These are phyloP conservation scores for Drosophila cardini DNA, from an alignment of 1,140 invertebrate species.

Conservation along the genomic window DNA sequence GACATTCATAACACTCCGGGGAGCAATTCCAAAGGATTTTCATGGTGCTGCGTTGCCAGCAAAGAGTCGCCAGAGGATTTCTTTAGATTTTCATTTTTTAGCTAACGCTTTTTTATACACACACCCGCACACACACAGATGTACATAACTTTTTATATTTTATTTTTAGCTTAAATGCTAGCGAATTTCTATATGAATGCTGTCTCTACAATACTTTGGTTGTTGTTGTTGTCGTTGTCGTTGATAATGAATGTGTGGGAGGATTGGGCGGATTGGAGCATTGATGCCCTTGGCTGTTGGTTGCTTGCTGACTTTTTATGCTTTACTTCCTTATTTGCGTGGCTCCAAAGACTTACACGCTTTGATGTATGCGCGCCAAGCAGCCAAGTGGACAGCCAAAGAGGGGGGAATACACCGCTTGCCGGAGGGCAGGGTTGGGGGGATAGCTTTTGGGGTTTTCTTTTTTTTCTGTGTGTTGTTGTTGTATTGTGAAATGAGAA, in stretches of 20 bases:
- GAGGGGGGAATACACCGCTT: slow-evolving; percentile 9
- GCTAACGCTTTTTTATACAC: slow-evolving; percentile 39
- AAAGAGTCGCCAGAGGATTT: slow-evolving; percentile 78
- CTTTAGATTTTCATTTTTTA: slow-evolving; percentile 80
- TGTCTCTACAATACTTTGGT: slow-evolving; percentile 50
- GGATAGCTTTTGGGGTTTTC: slow-evolving; percentile 45
- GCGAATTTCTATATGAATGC: slow-evolving; percentile 68
- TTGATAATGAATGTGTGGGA: slow-evolving; percentile 72
- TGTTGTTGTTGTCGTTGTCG: slow-evolving; percentile 59
- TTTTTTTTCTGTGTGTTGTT: no score
- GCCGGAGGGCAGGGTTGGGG: slow-evolving; percentile 3
- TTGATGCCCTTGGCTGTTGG: slow-evolving; percentile 36
- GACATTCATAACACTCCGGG: slow-evolving; percentile 84
- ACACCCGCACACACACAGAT: no score
- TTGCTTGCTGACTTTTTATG: slow-evolving; percentile 72
- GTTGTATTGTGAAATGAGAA: background rate
- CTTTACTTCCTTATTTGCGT: slow-evolving; percentile 78
- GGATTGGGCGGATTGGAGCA: slow-evolving; percentile 3
- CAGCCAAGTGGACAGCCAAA: slow-evolving; percentile 66
- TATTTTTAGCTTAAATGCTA: slow-evolving; percentile 70
- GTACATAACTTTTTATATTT: background rate
- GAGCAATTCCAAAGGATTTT: slow-evolving; percentile 84
- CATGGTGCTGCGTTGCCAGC: slow-evolving; percentile 71
- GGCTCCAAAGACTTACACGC: slow-evolving; percentile 70
- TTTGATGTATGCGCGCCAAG: slow-evolving; percentile 77